Base-by-base conservation (phyloP, 1,140 invertebrate genomes). In the Aradophagus sp. region DNA sequence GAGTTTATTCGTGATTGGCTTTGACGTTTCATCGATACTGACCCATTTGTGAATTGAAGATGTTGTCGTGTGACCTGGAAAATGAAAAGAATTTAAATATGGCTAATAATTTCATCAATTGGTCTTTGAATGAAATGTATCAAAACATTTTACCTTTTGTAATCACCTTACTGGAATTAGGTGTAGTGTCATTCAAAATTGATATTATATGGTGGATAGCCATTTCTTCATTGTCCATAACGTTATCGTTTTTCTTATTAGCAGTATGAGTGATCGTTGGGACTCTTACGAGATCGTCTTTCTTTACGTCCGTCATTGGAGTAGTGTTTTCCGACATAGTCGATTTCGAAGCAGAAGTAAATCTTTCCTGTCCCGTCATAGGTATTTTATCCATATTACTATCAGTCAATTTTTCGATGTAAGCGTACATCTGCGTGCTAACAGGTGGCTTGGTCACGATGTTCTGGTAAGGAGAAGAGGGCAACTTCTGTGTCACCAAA, bases 131-230 rank as follows among this genome's bases (percentile, higher is more conserved):
- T 23, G 8, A 8, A 23, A 31, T 31, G 4, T 3, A 31, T 10
- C 4, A 31, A 6, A 31, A 14, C 34, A 31, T n/a, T n/a, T 67
- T 53, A 78, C 74, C 68, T 39, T 73, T 72, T 0, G 78, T 67
- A 0, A 56, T 80, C 73, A 75, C 23, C 47, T 78, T 76, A 0
- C 75, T 77, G 0, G 77, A 34, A 11, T 77, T 81, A 11, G 87
- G 86, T 47, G 83, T 87, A n/a, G 86, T 88, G 12, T 89, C 87
- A 68, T 91, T 91, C 10, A 92, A 74, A 77, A 91, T 90, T 19
- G 90, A 87, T 47, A 92, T 89, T 6, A 92, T 91, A 13, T 88
- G 77, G 84, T 88, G 67, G 66, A 88, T 80, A 52, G 85, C 75
- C 36, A 82, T 80, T 78, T 86, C 83, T 17, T 85, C 83, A 8